Percentiles rank a stretch among this genome's conserved stretches.
Conservation (phyloP, 2,888 invertebrate species). For the Cheilosia vernalis region DNA sequence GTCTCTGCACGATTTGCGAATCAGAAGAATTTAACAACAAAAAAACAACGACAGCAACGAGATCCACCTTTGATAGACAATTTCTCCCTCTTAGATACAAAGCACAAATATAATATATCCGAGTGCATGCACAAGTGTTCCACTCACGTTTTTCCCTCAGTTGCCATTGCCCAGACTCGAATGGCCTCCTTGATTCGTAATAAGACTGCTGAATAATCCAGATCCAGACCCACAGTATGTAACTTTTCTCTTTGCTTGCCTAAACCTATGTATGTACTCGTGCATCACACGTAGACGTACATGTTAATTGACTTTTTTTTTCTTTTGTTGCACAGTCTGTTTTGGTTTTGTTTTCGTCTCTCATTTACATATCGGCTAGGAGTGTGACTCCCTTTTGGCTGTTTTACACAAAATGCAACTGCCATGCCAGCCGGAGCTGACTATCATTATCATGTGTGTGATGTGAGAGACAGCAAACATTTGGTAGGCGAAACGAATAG, state of each 20-base stretch:
- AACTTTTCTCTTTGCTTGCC: conserved; percentile 20
- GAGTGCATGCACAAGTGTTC: conserved; percentile 62
- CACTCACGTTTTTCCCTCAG: conserved; percentile 55
- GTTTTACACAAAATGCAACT: conserved; percentile 27
- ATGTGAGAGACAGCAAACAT: conserved; percentile 19
- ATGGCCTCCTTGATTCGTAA: conserved; percentile 51
- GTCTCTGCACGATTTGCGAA: conserved; percentile 32
- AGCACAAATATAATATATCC: conserved; percentile 42
- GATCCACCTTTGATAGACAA: conserved; percentile 59
- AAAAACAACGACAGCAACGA: conserved; percentile 1
- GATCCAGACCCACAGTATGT: conserved; percentile 51
- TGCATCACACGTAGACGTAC: conserved; percentile 3
- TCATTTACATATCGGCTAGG: conserved; percentile 53
- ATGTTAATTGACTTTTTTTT: conserved; percentile 1
- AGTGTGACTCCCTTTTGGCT: conserved; percentile 52
- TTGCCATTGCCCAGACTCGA: conserved; percentile 34
- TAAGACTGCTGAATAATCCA: conserved; percentile 61
- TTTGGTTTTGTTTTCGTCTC: conserved; percentile 51
- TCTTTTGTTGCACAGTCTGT: conserved; percentile 17
- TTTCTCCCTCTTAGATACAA: conserved; percentile 49
- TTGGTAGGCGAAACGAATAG: conserved; percentile 19
- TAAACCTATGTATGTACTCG: conserved; percentile 10
- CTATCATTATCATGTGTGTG: conserved; percentile 2
- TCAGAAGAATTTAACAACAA: conserved; percentile 13
- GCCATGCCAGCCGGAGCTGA: not conserved